phyloP scores from a whole-genome alignment of 2,113 vertebrate genomes.

The Muntiacus muntjak region DNA sequence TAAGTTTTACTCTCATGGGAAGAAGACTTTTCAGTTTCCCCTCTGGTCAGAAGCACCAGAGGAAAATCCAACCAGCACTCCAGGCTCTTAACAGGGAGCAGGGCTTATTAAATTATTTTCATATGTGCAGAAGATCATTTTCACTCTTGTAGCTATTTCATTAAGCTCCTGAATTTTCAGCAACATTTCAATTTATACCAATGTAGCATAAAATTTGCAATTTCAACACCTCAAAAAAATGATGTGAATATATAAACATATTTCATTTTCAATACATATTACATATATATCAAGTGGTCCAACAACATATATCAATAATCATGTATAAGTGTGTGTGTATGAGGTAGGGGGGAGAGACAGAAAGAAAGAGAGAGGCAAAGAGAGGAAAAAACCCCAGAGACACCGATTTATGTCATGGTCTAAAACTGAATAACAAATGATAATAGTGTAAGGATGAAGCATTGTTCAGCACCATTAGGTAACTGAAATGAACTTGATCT shows the following conservation, averaged over 20 bases:
- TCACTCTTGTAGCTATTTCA: not conserved
- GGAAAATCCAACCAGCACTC: not conserved
- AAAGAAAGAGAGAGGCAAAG: not conserved
- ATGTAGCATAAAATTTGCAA: not conserved
- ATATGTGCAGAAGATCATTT: slow-evolving; percentile 13
- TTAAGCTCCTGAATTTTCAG: not conserved
- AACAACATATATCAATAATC: not conserved
- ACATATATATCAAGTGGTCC: not conserved
- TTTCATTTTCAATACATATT: not conserved
- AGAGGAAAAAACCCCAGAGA: not conserved
- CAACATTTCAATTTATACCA: slow-evolving; percentile 4
- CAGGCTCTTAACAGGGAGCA: not conserved
- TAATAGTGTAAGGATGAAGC: not conserved
- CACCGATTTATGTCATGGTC: not conserved
- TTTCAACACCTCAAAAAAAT: not conserved
- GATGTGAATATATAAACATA: not conserved
- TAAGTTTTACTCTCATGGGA: not conserved
- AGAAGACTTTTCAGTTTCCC: not conserved
- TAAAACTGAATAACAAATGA: not conserved
- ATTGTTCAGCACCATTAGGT: not conserved
- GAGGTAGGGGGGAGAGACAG: not conserved
- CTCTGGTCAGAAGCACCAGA: not conserved
- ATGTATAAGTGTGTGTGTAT: not conserved
- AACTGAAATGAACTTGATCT: not conserved
- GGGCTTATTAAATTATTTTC: slow-evolving; percentile 38